These are phyloP conservation scores for Rhinogobio ventralis DNA, from an alignment of 2,797 vertebrate genomes.

Conservation along the genomic window DNA sequence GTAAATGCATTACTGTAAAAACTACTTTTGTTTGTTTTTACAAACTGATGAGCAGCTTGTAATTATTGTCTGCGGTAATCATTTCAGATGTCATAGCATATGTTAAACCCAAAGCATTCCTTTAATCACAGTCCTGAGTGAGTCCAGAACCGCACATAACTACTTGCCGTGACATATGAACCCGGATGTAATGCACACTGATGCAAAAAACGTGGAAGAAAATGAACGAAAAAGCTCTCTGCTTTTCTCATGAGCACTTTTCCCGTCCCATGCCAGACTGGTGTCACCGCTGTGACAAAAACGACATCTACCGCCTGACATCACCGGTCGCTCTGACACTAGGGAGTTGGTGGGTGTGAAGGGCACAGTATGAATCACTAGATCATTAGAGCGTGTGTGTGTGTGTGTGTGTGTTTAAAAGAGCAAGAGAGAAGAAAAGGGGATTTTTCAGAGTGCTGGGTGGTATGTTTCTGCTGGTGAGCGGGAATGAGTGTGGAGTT, in stretches of 20 bases:
- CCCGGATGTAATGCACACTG: constrained; percentile 17
- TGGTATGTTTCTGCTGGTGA: constrained; percentile 45
- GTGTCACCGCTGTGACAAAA: constrained; percentile 31
- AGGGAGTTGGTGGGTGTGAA: constrained; percentile 27
- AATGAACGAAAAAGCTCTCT: not conserved
- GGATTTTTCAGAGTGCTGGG: constrained; percentile 46
- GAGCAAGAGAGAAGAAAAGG: constrained; percentile 22
- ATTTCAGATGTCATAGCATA: constrained; percentile 28
- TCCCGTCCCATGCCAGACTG: not conserved
- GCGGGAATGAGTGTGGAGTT: constrained; percentile 34
- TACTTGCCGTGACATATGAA: constrained; percentile 9
- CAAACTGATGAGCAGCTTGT: constrained; percentile 5
- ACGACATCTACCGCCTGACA: constrained; percentile 31
- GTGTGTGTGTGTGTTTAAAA: constrained; percentile 5
- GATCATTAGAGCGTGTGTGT: not conserved
- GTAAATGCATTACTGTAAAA: constrained; percentile 21
- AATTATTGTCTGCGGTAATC: constrained; percentile 30
- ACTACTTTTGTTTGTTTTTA: constrained; percentile 24
- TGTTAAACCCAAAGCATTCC: constrained; percentile 13
- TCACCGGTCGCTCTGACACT: constrained; percentile 22
- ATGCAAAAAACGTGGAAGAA: constrained; percentile 4
- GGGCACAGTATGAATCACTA: constrained; percentile 36
- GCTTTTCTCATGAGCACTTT: not conserved
- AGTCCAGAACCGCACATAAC: constrained; percentile 43
- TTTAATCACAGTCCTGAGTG: constrained; percentile 46